Evolutionary conservation across 2,113 vertebrate species (phyloP), one percentile per base, ranked within the genome.

Genomic region (Carollia perspicillata): DNA sequence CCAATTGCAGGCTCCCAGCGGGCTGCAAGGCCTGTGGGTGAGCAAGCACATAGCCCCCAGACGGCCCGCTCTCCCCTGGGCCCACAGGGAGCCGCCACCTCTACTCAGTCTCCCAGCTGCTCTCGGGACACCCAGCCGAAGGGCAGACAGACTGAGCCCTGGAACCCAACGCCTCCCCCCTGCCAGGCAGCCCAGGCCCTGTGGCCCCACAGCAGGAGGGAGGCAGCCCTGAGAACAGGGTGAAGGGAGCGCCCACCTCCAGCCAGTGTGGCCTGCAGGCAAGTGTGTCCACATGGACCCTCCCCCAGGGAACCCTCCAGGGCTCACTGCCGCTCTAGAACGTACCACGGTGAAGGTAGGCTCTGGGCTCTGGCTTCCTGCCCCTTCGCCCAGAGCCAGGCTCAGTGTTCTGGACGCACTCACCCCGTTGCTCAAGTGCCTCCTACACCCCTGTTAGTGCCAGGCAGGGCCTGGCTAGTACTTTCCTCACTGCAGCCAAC

Each of bases 321-420:
- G 55, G 16, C 53, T 68, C 42, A 12, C n/a, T 12, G 26, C 60
- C 47, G 37, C 35, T 40, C 63, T 4, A 55, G 23, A 72, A 33
- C 0, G 2, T 18, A 13, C 74, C 69, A 20, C 30, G 0, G 28
- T 33, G 42, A 74, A 5, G 9, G 8, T 44, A 30, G 23, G 26
- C 44, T 35, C 12, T 0, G 0, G 3, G 40, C 30, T 79, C 17
- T n/a, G 23, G 17, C 22, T 74, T 55, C 28, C 42, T 8, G 4
- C n/a, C 20, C 28, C 42, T 4, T 8, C 30, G 0, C 51, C 6
- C 1, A 0, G 6, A 3, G 28, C 42, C 26, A 13, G 20, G 80
- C 26, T 3, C 18, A 33, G 16, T 0, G 14, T 30, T 37, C 13
- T 16, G 28, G 42, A 20, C 0, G 2, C 17, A 0, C 14, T 72